Evolutionary conservation across 2,797 vertebrate species (phyloP).

Genomic region (Sebastes jordani): DNA sequence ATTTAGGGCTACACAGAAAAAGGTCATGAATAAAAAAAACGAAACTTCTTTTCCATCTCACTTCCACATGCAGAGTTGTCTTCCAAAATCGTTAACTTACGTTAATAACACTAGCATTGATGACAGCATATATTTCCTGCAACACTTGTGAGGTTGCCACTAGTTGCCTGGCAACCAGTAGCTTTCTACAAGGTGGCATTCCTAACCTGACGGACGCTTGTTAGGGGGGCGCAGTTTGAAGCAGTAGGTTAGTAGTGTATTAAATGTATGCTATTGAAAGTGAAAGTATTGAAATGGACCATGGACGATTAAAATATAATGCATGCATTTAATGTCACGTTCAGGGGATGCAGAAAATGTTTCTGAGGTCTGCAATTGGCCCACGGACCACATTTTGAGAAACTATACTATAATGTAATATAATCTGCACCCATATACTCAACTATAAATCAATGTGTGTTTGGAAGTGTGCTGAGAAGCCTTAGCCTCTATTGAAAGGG

Average conservation of each 20-base stretch:
- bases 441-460: conserved; percentile 12
- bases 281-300: too few species aligned
- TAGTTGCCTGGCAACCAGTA: neutral
- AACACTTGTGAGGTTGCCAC: neutral
- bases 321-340: too few species aligned
- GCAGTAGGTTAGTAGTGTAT: too few species aligned
- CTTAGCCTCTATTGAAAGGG: neutral
- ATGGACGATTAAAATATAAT: too few species aligned
- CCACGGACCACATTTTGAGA: neutral
- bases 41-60: too few species aligned
- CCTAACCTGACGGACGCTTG: neutral
- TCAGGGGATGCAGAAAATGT: too few species aligned
- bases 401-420: neutral
- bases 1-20: too few species aligned
- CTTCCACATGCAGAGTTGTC: too few species aligned
- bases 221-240: too few species aligned
- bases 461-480: neutral
- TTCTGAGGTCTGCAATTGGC: too few species aligned
- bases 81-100: rapidly evolving
- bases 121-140: neutral
- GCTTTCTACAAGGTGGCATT: neutral
- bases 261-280: too few species aligned
- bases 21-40: too few species aligned
- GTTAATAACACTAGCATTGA: neutral
- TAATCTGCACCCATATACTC: neutral